Percentiles rank a stretch among this genome's conserved stretches.
Conservation (phyloP, 2,888 invertebrate species). For the Chalcis sispes region DNA sequence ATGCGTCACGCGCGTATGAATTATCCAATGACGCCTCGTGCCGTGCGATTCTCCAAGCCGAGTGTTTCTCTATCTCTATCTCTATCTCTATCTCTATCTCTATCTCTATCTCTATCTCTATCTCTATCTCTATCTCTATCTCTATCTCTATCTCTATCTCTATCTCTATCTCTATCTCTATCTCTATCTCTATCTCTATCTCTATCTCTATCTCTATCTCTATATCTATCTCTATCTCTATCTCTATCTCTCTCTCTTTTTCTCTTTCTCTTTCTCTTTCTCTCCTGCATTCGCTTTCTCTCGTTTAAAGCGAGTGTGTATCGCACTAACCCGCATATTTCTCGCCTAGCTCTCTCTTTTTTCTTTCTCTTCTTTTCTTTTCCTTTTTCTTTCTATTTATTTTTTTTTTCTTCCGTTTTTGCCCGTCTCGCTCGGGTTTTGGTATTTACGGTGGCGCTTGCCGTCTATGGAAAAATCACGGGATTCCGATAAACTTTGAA, state of each 20-base stretch:
- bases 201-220: slow-evolving; percentile 1
- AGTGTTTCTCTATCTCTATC: neutral
- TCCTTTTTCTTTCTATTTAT: neutral
- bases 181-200: neutral
- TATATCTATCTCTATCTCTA: neutral
- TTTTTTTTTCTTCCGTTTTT: neutral
- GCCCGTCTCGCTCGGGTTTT: neutral
- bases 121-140: neutral
- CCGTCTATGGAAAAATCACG: neutral
- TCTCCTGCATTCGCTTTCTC: neutral
- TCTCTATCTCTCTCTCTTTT: slow-evolving; percentile 2
- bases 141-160: neutral
- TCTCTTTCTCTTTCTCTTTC: slow-evolving; percentile 3
- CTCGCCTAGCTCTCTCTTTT: neutral
- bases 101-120: neutral
- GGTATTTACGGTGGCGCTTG: slow-evolving; percentile 25
- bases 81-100: neutral
- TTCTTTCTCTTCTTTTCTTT: neutral
- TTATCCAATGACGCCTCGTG: slow-evolving; percentile 21
- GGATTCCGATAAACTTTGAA: slow-evolving; percentile 15
- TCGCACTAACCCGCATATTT: slow-evolving; percentile 4
- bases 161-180: neutral
- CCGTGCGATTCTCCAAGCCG: slow-evolving; percentile 14
- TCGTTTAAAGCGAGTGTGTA: neutral
- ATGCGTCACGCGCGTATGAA: slow-evolving; percentile 36